Conservation (phyloP, 2,888 invertebrate genomes). For the Agrochola lychnidis region DNA sequence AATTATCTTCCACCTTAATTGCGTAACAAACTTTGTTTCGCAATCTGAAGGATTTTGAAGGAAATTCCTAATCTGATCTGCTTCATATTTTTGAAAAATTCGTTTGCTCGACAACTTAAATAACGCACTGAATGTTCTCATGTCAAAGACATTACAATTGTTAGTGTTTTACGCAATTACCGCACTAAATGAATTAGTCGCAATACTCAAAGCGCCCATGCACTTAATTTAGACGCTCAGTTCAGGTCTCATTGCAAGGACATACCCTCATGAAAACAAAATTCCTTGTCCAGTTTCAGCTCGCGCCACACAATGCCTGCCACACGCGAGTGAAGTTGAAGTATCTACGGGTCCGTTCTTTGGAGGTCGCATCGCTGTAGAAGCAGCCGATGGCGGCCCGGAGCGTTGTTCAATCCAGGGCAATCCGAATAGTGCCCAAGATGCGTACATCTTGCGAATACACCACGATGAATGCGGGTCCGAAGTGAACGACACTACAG, state of each 20-base stretch:
- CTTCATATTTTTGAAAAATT: too few relatives aligned
- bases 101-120: neutral
- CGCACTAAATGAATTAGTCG: neutral
- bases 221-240: neutral
- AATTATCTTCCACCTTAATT: neutral
- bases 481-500: slow-evolving; percentile 94
- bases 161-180: too few relatives aligned
- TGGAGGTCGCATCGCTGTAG: slow-evolving; percentile 94
- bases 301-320: slow-evolving; percentile 94
- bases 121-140: neutral
- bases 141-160: too few relatives aligned
- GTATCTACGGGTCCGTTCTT: slow-evolving; percentile 96
- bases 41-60: neutral
- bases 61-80: neutral
- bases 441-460: slow-evolving; percentile 94
- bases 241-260: neutral
- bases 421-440: slow-evolving; percentile 93
- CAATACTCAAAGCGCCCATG: neutral
- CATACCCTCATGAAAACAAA: slow-evolving; percentile 4
- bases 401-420: slow-evolving; percentile 94
- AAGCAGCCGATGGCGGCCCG: slow-evolving; percentile 93
- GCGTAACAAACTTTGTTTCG: neutral
- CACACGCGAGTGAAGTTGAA: slow-evolving; percentile 95
- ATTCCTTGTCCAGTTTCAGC: slow-evolving; percentile 92
- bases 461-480: slow-evolving; percentile 94